Conservation (phyloP, 2,113 vertebrate species). For the Corythaixoides concolor region DNA sequence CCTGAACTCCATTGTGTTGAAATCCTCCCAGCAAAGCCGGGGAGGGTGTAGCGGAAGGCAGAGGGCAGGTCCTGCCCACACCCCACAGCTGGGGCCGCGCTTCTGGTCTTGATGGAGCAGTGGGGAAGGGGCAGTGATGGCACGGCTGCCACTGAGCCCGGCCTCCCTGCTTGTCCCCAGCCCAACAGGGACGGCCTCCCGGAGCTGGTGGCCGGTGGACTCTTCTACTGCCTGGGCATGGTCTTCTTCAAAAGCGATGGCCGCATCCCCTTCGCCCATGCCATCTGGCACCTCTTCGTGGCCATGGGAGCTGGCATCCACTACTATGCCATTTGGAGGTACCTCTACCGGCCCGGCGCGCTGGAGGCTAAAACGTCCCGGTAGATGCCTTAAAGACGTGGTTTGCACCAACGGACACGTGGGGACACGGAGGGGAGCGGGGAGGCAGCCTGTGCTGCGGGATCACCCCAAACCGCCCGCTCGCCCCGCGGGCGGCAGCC, state of each 20-base stretch:
- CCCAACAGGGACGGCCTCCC: conserved; percentile 85
- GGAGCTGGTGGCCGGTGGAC: conserved; percentile 88
- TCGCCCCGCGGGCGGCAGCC: neutral
- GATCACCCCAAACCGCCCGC: neutral
- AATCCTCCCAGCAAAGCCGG: neutral
- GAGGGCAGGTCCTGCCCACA: neutral
- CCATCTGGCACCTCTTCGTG: conserved; percentile 97
- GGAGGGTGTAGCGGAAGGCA: neutral
- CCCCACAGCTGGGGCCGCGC: neutral
- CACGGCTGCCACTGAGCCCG: neutral
- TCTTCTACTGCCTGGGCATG: conserved; percentile 87
- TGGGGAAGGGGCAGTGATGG: fast-evolving
- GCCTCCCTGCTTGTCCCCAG: conserved; percentile 66
- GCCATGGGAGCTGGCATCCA: conserved; percentile 85
- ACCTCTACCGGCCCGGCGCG: conserved; percentile 79
- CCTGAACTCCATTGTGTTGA: fast-evolving
- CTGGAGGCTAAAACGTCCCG: conserved; percentile 79
- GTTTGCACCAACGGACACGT: neutral
- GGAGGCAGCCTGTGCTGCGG: neutral
- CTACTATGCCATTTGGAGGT: conserved; percentile 95
- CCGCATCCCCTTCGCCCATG: conserved; percentile 91
- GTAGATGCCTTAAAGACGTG: conserved; percentile 39
- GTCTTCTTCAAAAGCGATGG: conserved; percentile 94
- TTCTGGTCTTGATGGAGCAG: neutral
- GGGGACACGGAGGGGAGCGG: neutral